Conservation (phyloP, 1,140 invertebrate genomes). For the Nasonia longicornis region DNA sequence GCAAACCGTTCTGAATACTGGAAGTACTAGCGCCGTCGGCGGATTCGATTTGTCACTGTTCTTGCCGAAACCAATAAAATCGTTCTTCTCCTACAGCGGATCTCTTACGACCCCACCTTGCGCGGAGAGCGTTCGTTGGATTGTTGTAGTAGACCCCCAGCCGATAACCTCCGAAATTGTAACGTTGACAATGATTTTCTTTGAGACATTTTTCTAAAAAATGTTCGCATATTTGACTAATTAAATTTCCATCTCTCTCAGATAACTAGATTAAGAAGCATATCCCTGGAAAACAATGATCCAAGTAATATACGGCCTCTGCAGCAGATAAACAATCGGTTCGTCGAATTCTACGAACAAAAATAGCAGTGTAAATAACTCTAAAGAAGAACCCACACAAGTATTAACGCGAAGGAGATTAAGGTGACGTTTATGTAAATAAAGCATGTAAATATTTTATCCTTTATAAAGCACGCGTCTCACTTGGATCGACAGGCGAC, state of each 20-base stretch:
- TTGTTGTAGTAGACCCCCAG: neutral
- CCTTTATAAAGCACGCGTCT: neutral
- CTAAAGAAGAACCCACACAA: too few relatives aligned
- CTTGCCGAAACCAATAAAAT: neutral
- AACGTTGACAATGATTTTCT: neutral
- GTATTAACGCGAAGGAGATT: too few relatives aligned
- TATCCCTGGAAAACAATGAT: neutral
- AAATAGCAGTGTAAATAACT: neutral
- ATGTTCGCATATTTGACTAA: neutral
- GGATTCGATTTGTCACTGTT: neutral
- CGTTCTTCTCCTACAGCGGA: slow-evolving; percentile 18
- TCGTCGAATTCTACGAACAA: slow-evolving; percentile 14
- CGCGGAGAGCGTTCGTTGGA: slow-evolving; percentile 16
- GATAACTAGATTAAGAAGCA: neutral
- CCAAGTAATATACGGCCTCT: neutral
- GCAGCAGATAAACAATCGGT: neutral
- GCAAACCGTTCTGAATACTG: neutral
- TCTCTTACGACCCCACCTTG: slow-evolving; percentile 19
- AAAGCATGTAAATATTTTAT: too few relatives aligned
- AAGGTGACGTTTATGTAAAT: too few relatives aligned
- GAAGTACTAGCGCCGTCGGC: neutral
- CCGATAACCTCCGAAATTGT: slow-evolving; percentile 16
- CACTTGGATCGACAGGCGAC: neutral
- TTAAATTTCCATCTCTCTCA: neutral
- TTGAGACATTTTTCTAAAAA: neutral